These are phyloP conservation scores for Chloebia gouldiae DNA, from an alignment of 2,113 vertebrate genomes.

Conservation along the genomic window DNA sequence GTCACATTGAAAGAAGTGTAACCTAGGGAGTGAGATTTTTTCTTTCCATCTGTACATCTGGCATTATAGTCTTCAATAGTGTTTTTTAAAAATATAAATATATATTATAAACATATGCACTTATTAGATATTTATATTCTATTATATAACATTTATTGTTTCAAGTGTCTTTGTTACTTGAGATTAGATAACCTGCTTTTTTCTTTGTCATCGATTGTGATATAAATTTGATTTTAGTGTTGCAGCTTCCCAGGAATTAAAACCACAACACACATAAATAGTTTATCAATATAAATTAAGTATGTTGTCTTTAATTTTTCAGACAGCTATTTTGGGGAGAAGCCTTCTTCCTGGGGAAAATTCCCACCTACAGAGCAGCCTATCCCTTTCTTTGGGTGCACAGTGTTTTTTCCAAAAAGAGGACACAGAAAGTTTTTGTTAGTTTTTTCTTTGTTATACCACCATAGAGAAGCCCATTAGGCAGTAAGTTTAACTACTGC, in stretches of 20 bases:
- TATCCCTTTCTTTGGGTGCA: background rate
- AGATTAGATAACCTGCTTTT: background rate
- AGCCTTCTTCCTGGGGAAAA: background rate
- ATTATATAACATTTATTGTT: background rate
- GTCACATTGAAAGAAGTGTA: background rate
- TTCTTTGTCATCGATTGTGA: background rate
- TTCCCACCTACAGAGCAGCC: too few species aligned
- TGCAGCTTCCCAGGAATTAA: background rate
- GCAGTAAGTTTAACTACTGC: background rate
- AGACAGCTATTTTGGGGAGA: background rate
- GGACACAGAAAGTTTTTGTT: background rate
- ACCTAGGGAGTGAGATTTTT: background rate
- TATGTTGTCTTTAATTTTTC: background rate
- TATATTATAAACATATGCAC: background rate
- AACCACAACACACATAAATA: background rate
- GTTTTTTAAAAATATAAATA: background rate
- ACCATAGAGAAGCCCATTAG: background rate
- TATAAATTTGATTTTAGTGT: background rate
- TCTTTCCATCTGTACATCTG: background rate
- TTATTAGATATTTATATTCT: background rate
- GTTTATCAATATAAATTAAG: background rate
- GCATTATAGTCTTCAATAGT: background rate
- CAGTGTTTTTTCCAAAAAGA: background rate
- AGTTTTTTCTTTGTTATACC: background rate
- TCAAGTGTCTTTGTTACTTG: background rate